Base-by-base conservation (phyloP, 2,888 invertebrate species). In the Morpho deidamia region DNA sequence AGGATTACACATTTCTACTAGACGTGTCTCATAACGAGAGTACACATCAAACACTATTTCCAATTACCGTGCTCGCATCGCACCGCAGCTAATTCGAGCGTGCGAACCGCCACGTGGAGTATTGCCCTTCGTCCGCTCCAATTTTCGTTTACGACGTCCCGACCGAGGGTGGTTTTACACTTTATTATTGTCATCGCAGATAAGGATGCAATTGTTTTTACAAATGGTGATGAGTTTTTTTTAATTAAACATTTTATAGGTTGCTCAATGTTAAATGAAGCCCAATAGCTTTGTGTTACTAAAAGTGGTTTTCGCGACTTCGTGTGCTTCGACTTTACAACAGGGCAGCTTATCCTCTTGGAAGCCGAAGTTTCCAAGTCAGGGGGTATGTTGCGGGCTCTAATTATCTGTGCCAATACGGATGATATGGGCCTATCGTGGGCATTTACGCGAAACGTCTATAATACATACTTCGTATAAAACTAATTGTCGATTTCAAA, bases 131-230 rank as follows among this genome's bases (percentile, higher is more conserved):
- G 56, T 58, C 60, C 62, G 63, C 67, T 78, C 74, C 83, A 81
- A 81, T 82, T 81, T 82, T 72, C 80, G 72, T 82, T 83, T 78
- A 82, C 76, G 70, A 68, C 69, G 61, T 54, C 58, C 49, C 42
- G 47, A 43, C 51, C 57, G 59, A 61, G 66, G 64, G 64, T 60
- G 57, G 60, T 53, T 61, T 57, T 56, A 53, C 56, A 51, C 60
- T 59, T 56, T 54, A 55, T 58, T 58, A 58, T 55, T 57, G 47
- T 51, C 43, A 53, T 48, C 53, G 47, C 38, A 59, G 58, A 55
- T 53, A 63, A 60, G 23, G 48, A 42, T 51, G 47, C 51, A 51
- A 51, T 51, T 58, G 55, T 58, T 58, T 58, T 55, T 55, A 38
- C 39, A 49, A 58, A 58, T 58, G 58, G 42, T 55, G 58, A 58